These are phyloP conservation scores for Morelia viridis DNA, from an alignment of 2,797 vertebrate species.

Conservation along the genomic window DNA sequence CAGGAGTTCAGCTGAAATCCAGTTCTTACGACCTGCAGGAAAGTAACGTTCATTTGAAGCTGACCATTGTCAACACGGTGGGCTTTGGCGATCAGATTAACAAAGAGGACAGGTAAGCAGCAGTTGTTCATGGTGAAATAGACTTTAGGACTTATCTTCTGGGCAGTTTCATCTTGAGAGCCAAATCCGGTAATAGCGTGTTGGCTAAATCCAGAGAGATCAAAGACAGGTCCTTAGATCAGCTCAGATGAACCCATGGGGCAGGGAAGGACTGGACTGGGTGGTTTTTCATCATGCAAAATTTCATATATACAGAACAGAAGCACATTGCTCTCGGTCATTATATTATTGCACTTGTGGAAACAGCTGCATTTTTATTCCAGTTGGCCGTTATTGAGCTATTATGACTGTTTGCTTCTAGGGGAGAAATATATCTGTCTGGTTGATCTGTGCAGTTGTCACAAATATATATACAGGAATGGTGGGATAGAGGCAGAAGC, in stretches of 20 bases:
- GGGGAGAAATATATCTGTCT: not conserved
- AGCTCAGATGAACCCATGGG: not conserved
- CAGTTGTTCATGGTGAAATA: not conserved
- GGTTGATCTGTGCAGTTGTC: not conserved
- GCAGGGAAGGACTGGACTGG: not conserved
- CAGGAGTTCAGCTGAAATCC: constrained; percentile 92
- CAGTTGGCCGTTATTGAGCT: not conserved
- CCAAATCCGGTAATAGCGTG: not conserved
- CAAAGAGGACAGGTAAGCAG: constrained; percentile 92
- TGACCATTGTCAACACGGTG: constrained; percentile 91
- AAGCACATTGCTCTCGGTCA: too few relatives aligned
- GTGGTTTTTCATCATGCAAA: not conserved
- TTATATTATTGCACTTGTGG: too few relatives aligned
- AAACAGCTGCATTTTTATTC: not conserved
- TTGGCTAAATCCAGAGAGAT: not conserved
- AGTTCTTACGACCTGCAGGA: constrained; percentile 95
- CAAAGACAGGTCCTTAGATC: not conserved
- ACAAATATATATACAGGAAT: not conserved
- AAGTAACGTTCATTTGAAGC: constrained; percentile 94
- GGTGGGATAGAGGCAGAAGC: not conserved
- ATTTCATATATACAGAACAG: not conserved
- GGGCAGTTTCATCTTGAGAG: too few relatives aligned
- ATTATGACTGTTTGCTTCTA: not conserved
- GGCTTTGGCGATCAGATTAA: constrained; percentile 98
- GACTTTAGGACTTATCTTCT: not conserved